phyloP scores from a whole-genome alignment of 2,797 vertebrate genomes.

The Babyrousa celebensis region DNA sequence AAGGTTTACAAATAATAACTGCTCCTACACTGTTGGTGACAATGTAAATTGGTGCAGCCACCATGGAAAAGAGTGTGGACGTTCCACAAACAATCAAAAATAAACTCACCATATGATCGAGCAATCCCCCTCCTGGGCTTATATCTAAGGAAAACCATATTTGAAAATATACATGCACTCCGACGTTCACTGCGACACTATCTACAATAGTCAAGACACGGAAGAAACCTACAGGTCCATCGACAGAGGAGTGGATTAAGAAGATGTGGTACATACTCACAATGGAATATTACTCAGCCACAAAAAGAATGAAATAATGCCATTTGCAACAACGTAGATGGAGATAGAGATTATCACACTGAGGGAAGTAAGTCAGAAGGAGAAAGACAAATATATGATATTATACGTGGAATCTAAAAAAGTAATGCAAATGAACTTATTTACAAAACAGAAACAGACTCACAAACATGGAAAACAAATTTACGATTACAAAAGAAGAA shows the following conservation, averaged over 20 bases:
- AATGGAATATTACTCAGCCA: neutral
- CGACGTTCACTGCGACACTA: rapidly evolving
- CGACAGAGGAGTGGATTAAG: neutral
- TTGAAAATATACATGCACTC: neutral
- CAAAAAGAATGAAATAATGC: neutral
- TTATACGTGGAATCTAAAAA: neutral
- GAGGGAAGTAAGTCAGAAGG: neutral
- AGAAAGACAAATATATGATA: neutral
- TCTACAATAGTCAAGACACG: neutral
- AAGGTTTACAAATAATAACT: neutral
- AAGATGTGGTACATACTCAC: neutral
- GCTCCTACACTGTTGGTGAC: neutral
- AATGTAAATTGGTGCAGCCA: neutral
- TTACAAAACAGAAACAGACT: neutral
- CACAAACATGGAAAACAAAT: neutral
- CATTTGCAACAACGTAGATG: neutral
- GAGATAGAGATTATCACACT: neutral
- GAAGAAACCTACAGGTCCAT: neutral
- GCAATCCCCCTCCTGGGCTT: neutral
- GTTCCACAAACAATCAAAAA: neutral
- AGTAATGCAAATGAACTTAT: neutral
- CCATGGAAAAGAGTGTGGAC: neutral
- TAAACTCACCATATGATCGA: neutral
- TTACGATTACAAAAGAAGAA: neutral
- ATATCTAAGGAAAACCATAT: neutral